Percentiles rank a stretch among this genome's conserved stretches.
Evolutionary conservation across 2,797 vertebrate genomes (phyloP).

Genomic region (Coranthus polyacanthus): DNA sequence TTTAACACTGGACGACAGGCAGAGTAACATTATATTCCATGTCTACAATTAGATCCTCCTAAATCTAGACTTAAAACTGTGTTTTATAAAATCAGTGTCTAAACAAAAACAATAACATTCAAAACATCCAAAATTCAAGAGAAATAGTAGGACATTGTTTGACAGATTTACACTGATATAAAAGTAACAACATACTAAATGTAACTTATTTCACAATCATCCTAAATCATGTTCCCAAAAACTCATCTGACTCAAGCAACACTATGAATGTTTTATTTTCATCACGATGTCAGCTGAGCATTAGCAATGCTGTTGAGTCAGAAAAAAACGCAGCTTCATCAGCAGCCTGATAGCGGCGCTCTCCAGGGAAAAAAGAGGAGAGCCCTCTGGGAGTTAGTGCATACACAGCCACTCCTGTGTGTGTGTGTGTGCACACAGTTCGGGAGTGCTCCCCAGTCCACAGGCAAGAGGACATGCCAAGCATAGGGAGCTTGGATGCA

Average conservation of each 20-base stretch:
- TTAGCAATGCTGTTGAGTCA: conserved; percentile 41
- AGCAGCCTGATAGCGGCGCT: conserved; percentile 54
- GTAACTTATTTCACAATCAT: conserved; percentile 5
- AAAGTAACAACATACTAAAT: not conserved
- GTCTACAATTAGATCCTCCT: too few species aligned
- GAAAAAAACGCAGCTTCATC: conserved; percentile 52
- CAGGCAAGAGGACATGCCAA: conserved; percentile 56
- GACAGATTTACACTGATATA: not conserved
- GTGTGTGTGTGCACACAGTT: not conserved
- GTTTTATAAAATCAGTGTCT: not conserved
- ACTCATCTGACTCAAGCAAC: conserved; percentile 26
- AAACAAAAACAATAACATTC: not conserved
- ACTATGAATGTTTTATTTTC: conserved; percentile 29
- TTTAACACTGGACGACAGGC: too few species aligned
- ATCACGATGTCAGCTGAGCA: conserved; percentile 49
- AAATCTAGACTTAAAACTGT: too few species aligned
- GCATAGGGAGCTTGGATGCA: conserved; percentile 59
- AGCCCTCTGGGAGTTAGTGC: conserved; percentile 50
- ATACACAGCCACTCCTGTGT: conserved; percentile 39
- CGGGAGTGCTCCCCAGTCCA: conserved; percentile 51
- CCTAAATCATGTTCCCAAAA: not conserved
- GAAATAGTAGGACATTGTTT: not conserved
- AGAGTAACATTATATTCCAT: too few species aligned
- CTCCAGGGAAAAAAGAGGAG: conserved; percentile 54
- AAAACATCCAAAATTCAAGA: not conserved